Percentiles rank a stretch among this genome's conserved stretches.
Conservation (phyloP, 2,113 vertebrate species). For the Aplodontia rufa region DNA sequence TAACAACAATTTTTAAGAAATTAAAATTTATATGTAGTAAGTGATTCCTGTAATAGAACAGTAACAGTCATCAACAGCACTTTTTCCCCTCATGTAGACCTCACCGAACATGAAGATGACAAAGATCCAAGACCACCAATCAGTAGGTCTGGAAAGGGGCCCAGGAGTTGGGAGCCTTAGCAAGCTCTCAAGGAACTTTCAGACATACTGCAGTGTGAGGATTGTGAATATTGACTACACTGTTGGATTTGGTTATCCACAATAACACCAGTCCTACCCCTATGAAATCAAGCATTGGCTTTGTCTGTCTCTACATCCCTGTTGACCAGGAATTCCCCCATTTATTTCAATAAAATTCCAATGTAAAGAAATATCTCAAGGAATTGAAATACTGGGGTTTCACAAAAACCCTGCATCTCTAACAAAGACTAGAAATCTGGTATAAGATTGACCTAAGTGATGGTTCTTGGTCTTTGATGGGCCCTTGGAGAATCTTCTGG, state of each 20-base stretch:
- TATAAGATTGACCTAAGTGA: neutral
- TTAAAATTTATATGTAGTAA: neutral
- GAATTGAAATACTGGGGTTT: neutral
- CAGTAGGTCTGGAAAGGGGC: neutral
- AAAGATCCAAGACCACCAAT: neutral
- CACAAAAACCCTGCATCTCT: neutral
- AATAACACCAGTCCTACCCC: neutral
- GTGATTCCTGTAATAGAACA: neutral
- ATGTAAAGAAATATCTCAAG: neutral
- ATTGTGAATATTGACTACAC: neutral
- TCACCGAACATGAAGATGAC: neutral
- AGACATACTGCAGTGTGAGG: neutral
- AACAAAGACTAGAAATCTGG: neutral
- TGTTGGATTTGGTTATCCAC: neutral
- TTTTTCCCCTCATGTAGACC: neutral
- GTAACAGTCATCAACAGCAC: neutral
- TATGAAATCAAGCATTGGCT: neutral
- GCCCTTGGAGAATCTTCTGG: neutral
- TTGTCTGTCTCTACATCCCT: neutral
- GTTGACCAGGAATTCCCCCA: neutral
- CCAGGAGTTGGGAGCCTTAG: neutral
- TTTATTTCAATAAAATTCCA: neutral
- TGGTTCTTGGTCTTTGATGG: neutral
- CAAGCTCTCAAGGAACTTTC: neutral
- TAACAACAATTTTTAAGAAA: neutral